These are phyloP conservation scores for Lordiphosa stackelbergi DNA, from an alignment of 1,140 invertebrate species.

Conservation along the genomic window DNA sequence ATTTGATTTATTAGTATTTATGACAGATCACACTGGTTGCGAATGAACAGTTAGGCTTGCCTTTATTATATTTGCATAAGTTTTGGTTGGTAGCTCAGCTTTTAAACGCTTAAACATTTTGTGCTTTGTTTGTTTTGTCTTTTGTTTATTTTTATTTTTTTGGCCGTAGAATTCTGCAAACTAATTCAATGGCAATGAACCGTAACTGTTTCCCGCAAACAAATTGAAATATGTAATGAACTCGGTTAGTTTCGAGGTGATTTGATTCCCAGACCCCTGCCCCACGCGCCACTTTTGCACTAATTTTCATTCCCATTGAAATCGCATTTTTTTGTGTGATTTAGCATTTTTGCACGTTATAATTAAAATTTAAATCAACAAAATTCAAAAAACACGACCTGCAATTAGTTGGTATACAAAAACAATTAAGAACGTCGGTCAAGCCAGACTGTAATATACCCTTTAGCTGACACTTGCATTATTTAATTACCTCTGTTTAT, in stretches of 20 bases:
- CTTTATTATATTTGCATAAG: constrained; percentile 38
- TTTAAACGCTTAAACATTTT: constrained; percentile 8
- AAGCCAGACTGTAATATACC: constrained; percentile 15
- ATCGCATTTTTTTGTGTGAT: constrained; percentile 25
- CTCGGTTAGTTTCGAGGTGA: constrained; percentile 28
- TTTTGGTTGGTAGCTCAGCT: constrained; percentile 27
- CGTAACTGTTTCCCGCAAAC: constrained; percentile 39
- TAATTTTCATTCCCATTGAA: constrained; percentile 54
- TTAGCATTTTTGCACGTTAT: constrained; percentile 65
- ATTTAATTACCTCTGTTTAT: too few relatives aligned
- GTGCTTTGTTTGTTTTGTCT: constrained; percentile 9
- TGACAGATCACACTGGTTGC: constrained; percentile 7
- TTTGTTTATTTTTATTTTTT: constrained; percentile 4
- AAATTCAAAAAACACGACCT: constrained; percentile 10
- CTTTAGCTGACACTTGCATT: too few relatives aligned
- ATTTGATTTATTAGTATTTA: constrained; percentile 51
- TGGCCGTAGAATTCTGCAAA: constrained; percentile 51
- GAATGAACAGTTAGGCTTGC: constrained; percentile 12
- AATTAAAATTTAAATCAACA: constrained; percentile 47
- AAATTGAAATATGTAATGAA: constrained; percentile 46
- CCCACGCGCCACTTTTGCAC: constrained; percentile 31
- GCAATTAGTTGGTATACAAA: constrained; percentile 37
- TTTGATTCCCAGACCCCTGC: constrained; percentile 43
- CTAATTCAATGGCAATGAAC: constrained; percentile 63
- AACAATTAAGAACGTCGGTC: constrained; percentile 10